Evolutionary conservation across 2,113 vertebrate species (phyloP).

Genomic region (Aplodontia rufa): DNA sequence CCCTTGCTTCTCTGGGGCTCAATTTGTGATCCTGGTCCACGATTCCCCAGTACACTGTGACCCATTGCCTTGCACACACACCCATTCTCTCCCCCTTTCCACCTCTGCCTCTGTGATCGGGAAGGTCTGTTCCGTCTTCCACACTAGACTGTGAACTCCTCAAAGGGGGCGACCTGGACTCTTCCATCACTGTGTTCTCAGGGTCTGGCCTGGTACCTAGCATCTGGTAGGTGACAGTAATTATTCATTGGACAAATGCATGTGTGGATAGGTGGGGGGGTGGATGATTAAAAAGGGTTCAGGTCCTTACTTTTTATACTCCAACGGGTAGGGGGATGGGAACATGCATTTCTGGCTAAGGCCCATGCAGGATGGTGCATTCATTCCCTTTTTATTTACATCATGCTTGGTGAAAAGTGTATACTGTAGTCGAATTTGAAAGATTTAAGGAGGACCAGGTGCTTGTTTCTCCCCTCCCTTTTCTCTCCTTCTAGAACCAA

Average conservation of each 20-base stretch:
- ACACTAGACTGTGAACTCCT: background rate
- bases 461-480: background rate
- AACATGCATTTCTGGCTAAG: background rate
- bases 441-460: background rate
- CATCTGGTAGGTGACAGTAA: background rate
- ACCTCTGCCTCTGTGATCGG: background rate
- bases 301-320: background rate
- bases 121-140: background rate
- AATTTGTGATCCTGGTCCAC: background rate
- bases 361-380: background rate
- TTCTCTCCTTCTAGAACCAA: background rate
- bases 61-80: background rate
- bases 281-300: background rate
- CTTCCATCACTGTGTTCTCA: background rate
- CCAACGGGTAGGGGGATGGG: background rate
- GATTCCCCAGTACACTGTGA: background rate
- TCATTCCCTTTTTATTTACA: background rate
- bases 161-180: background rate
- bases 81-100: no score
- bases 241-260: background rate
- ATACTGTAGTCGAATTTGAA: background rate
- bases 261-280: background rate
- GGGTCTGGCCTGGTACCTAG: background rate
- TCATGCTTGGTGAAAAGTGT: background rate
- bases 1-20: background rate